Conservation (phyloP, 2,113 vertebrate species). For the Scortum barcoo region DNA sequence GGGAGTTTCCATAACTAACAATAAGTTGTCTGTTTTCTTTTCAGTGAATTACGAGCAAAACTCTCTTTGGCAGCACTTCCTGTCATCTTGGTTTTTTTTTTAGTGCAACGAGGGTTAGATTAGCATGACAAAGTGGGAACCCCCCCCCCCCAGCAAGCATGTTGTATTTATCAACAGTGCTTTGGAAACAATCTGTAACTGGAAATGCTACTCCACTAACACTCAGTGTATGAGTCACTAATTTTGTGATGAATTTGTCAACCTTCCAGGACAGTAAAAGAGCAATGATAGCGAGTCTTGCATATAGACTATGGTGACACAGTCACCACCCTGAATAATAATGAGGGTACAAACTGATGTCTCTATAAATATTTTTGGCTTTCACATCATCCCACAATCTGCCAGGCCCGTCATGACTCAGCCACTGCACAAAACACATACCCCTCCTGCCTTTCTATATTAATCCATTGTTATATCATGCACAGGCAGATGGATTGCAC, state of each 20-base stretch:
- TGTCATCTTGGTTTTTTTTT: not conserved
- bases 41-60: not conserved
- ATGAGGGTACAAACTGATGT: constrained; percentile 4
- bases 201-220: not conserved
- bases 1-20: constrained; percentile 12
- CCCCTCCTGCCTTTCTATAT: constrained; percentile 5
- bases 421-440: not conserved
- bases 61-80: no score
- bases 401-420: not conserved
- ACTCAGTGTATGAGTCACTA: constrained; percentile 1
- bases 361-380: constrained; percentile 32
- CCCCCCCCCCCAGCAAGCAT: not conserved
- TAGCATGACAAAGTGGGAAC: not conserved
- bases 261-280: constrained; percentile 1
- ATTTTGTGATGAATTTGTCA: constrained; percentile 20
- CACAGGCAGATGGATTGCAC: constrained; percentile 19
- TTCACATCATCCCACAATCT: constrained; percentile 11
- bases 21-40: not conserved
- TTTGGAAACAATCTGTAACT: constrained; percentile 10
- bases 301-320: not conserved
- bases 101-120: not conserved
- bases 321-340: constrained; percentile 11
- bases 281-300: not conserved
- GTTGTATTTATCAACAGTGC: not conserved
- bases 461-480: constrained; percentile 11